Evolutionary conservation across 2,797 vertebrate species (phyloP), one percentile per base, ranked within the genome.

Genomic region (Lindbergichthys nudifrons): DNA sequence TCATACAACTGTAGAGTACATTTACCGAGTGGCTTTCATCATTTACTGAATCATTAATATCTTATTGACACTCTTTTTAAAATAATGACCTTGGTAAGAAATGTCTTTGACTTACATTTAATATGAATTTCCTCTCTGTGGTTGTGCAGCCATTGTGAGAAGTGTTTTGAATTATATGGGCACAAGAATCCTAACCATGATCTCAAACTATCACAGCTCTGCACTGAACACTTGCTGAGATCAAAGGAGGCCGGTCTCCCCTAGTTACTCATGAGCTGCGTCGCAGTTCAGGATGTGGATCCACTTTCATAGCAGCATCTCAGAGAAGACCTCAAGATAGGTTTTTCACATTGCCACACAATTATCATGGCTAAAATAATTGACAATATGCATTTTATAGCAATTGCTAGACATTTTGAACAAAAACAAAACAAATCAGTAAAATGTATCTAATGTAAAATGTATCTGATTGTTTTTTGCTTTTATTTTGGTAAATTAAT

Each of bases 161-260:
- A 73, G 48, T 45, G 21, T 73, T 82, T 62, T 16, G 32, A 64
- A 3, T 13, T 36, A 23, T 21, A 73, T 61, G 41, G 53, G 75
- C 59, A 68, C 36, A 39, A 21, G 15, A 41, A 41, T 50, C n/a
- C 43, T 10, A 62, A 56, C 32, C 5, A 58, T 42, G 30, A 56
- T 65, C 15, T 42, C 41, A 19, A 2, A 45, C 39, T 58, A 26
- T 3, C 41, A 53, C 23, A n/a, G 21, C 32, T 46, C 66, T 51
- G 65, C 67, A 62, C 73, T 72, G 79, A 76, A 82, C 73, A 87
- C 58, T 75, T 54, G 77, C 77, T 81, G 45, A 36, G 8, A 36
- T 36, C 32, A 36, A 36, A 36, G 8, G 32, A 36, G 32, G 32
- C 32, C 8, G 32, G 32, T 36, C 32, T 36, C 32, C 8, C 32